These are phyloP conservation scores for Hirtodrosophila histrioides DNA, from an alignment of 2,888 invertebrate genomes.

Conservation along the genomic window DNA sequence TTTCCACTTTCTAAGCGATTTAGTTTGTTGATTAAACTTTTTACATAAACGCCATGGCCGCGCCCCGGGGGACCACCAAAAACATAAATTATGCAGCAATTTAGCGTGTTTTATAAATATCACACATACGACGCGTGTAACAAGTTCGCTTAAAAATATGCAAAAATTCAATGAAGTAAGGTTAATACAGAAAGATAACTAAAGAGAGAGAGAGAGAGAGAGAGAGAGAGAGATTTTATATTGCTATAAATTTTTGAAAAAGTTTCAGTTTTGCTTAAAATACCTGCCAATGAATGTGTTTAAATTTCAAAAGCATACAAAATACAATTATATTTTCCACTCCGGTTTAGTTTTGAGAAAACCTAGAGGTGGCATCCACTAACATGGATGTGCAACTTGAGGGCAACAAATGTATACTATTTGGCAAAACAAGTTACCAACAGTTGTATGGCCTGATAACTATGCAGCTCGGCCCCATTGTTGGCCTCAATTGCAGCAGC, in stretches of 20 bases:
- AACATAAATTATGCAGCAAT: constrained; percentile 36
- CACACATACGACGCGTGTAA: constrained; percentile 40
- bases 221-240: background rate
- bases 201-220: background rate
- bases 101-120: constrained; percentile 23
- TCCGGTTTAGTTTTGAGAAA: no score
- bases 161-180: background rate
- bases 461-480: constrained; percentile 13
- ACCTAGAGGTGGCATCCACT: no score
- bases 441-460: constrained; percentile 4
- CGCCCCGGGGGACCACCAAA: constrained; percentile 43
- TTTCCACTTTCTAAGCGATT: constrained; percentile 73
- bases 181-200: background rate
- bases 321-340: no score
- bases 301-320: no score
- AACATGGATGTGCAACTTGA: background rate
- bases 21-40: constrained; percentile 77
- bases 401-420: no score
- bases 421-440: constrained; percentile 1
- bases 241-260: no score
- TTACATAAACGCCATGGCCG: constrained; percentile 70
- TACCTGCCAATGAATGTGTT: no score
- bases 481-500: constrained; percentile 20
- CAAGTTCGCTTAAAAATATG: background rate
- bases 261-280: no score